Conservation (phyloP, 1,140 invertebrate genomes). For the Scylla paramamosain region DNA sequence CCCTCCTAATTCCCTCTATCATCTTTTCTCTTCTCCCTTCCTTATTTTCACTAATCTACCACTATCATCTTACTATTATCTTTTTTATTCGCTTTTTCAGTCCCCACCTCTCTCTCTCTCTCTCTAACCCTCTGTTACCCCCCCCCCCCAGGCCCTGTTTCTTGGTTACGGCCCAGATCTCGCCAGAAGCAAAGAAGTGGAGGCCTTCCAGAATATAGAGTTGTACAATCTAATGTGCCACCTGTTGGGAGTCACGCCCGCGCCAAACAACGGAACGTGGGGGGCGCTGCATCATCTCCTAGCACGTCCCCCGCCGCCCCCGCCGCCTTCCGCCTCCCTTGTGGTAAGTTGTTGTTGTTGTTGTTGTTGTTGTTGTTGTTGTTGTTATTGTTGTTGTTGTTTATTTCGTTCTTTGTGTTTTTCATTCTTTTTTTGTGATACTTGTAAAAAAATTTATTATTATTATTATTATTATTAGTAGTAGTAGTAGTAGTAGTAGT, state of each 20-base stretch:
- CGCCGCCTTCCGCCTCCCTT: neutral
- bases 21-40: neutral
- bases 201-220: constrained; percentile 80
- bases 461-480: too few species aligned
- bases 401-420: too few species aligned
- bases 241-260: constrained; percentile 79
- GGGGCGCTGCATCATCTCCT: constrained; percentile 75
- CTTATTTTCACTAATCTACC: too few species aligned
- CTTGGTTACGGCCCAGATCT: constrained; percentile 80
- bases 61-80: neutral
- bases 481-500: neutral
- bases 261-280: constrained; percentile 80
- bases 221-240: constrained; percentile 81
- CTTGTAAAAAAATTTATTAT: too few species aligned
- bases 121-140: neutral
- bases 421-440: too few species aligned
- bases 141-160: constrained; percentile 79
- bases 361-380: too few species aligned
- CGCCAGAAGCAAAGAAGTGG: constrained; percentile 76
- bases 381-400: too few species aligned
- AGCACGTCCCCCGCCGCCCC: constrained; percentile 41
- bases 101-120: neutral
- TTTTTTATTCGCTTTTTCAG: neutral
- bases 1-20: neutral
- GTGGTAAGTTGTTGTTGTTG: neutral